Base-by-base conservation (phyloP, 1,140 invertebrate genomes). In the Lethrus apterus region DNA sequence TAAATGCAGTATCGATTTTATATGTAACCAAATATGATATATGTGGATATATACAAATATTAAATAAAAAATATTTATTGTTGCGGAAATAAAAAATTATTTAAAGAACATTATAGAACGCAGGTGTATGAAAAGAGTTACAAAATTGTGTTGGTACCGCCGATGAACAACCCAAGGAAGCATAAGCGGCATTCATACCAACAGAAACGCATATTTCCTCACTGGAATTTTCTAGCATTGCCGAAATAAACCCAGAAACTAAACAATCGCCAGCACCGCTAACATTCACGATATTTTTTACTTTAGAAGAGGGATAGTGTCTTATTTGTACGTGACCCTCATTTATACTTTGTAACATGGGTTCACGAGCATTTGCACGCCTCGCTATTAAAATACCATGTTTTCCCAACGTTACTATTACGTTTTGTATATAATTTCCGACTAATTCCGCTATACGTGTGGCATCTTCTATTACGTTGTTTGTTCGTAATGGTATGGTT, bases 261-360 rank as follows among this genome's bases (percentile, higher is more conserved):
- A 80, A 77, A 62, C 77, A 79, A 52, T 81, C 79, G 13, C 79
- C 79, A 10, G 79, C 78, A 4, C 79, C 79, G 13, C 77, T 80
- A 2, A 79, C 78, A 66, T 76, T 81, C 20, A 72, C 65, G 13
- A 80, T 59, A 43, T 69, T 60, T 11, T 60, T 31, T 13, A 75
- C 50, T 38, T 54, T 44, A 21, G 69, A 48, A 2, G 66, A 63
- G 18, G 66, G 59, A 63, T 77, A 80, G 46, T 72, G 66, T 23
- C 68, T 55, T 48, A 61, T 46, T 56, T 33, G 49, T 40, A 51
- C 38, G n/a, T 26, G 5, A 4, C 43, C 36, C 38, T 35, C 11
- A 30, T 46, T 32, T 35, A 51, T 36, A 36, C 29, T 42, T 20
- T 8, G 17, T 46, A 51, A 33, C 46, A 54, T 50, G 44, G 47